A percentile compares a stretch with the other conserved stretches of the same genome.
These are phyloP conservation scores for Callyntrura sp. DNA, from an alignment of 2,888 invertebrate genomes.

Conservation along the genomic window DNA sequence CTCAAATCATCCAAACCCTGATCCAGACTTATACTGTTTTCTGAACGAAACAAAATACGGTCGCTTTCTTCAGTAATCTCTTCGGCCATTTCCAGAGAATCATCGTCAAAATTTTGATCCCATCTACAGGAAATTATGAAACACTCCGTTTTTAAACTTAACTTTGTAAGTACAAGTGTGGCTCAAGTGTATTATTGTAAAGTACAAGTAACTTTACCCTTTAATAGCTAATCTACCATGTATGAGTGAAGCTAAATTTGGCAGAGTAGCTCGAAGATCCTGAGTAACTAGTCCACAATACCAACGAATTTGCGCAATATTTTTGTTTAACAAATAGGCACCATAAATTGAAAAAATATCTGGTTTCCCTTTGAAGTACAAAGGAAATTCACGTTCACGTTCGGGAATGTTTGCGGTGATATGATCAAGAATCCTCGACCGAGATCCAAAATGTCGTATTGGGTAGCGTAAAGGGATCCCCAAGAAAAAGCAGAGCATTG, in stretches of 20 bases:
- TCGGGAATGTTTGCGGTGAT: constrained; percentile 90
- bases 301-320: constrained; percentile 95
- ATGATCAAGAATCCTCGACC: constrained; percentile 92
- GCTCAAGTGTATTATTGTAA: no score
- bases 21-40: constrained; percentile 82
- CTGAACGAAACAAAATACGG: constrained; percentile 78
- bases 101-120: constrained; percentile 82
- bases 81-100: constrained; percentile 83
- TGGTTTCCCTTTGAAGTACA: constrained; percentile 88
- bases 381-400: constrained; percentile 88
- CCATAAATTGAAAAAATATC: constrained; percentile 94
- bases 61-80: constrained; percentile 83
- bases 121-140: constrained; percentile 74
- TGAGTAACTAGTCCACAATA: constrained; percentile 90
- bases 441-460: constrained; percentile 92
- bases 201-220: constrained; percentile 77
- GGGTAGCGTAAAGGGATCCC: constrained; percentile 95
- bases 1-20: constrained; percentile 81
- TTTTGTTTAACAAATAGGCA: constrained; percentile 96
- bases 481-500: constrained; percentile 93
- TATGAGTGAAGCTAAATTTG: constrained; percentile 90
- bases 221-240: constrained; percentile 82
- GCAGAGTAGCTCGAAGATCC: constrained; percentile 91
- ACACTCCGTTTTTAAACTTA: constrained; percentile 4
- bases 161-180: not conserved